These are phyloP conservation scores for Polypedilum pembai DNA, from an alignment of 1,140 invertebrate genomes.

Conservation along the genomic window DNA sequence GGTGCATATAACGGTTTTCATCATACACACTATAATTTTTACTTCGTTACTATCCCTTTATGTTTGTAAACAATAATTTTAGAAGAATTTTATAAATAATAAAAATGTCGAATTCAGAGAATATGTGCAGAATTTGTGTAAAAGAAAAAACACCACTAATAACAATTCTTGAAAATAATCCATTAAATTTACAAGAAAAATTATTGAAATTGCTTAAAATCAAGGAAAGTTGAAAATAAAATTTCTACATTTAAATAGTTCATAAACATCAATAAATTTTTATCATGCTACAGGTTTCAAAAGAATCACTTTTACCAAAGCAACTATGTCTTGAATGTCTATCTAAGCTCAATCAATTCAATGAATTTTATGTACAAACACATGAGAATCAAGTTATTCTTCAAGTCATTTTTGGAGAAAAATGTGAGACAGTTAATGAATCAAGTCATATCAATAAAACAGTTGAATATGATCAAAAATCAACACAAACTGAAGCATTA, in stretches of 20 bases:
- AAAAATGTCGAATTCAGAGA: background rate
- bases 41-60: too few relatives aligned
- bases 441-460: too few relatives aligned
- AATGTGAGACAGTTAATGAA: background rate
- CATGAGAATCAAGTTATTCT: constrained; percentile 15
- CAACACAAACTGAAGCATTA: background rate
- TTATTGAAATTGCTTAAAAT: background rate
- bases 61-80: too few relatives aligned
- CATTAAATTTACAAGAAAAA: background rate
- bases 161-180: background rate
- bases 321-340: background rate
- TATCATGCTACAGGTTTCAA: background rate
- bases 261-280: background rate
- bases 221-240: background rate
- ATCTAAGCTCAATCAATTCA: background rate
- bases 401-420: background rate
- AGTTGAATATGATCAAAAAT: background rate
- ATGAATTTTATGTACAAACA: background rate
- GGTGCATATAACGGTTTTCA: background rate
- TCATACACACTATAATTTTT: background rate
- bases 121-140: background rate
- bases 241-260: background rate
- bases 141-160: background rate
- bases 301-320: background rate
- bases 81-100: background rate